Evolutionary conservation across 2,113 vertebrate genomes (phyloP).

Genomic region (Candoia aspera): DNA sequence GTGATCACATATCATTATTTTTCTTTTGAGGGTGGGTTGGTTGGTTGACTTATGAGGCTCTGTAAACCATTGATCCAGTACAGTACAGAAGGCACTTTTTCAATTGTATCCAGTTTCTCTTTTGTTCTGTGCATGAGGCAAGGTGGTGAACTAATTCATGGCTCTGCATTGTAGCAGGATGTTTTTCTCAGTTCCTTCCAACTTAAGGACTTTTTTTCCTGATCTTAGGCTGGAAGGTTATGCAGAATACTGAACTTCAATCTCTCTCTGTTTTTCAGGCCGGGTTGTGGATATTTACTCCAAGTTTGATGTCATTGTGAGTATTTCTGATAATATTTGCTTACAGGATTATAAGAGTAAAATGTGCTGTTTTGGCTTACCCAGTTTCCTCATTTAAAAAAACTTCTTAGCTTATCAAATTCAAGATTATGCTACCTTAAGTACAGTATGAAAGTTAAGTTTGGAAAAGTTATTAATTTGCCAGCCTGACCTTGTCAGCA

Average conservation of each 20-base stretch:
- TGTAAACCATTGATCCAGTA: not conserved
- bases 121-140: not conserved
- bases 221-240: not conserved
- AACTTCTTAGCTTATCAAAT: not conserved
- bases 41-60: not conserved
- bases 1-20: not conserved
- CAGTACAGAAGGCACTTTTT: not conserved
- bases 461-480: not conserved
- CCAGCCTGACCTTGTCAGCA: not conserved
- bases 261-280: conserved; percentile 71
- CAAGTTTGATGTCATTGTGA: conserved; percentile 98
- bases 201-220: not conserved
- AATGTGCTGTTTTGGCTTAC: not conserved
- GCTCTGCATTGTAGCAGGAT: not conserved
- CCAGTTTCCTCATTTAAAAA: not conserved
- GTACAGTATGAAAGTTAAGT: not conserved
- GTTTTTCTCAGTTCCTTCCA: not conserved
- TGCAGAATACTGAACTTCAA: not conserved
- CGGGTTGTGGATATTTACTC: conserved; percentile 97
- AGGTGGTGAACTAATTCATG: not conserved
- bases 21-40: not conserved
- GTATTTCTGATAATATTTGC: conserved; percentile 62
- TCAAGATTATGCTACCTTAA: not conserved
- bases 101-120: not conserved
- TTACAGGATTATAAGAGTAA: not conserved